A percentile compares a stretch with the other conserved stretches of the same genome.
phyloP scores from a whole-genome alignment of 2,113 vertebrate genomes.

The Nipponia nippon region DNA sequence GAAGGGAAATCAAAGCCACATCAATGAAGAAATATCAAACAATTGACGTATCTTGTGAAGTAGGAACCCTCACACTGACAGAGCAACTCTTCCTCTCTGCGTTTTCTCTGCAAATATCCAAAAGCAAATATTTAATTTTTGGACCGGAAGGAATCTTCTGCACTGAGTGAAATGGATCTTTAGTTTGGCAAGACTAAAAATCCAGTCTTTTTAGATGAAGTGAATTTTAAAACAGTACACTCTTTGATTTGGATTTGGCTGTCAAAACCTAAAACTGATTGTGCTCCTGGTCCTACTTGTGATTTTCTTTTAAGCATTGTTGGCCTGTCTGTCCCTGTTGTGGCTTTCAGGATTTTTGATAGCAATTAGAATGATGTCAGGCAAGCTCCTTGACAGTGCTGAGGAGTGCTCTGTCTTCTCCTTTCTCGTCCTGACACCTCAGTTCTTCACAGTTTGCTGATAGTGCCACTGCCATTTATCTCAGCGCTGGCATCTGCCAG shows the following conservation, averaged over 20 bases:
- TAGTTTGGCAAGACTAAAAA: not conserved
- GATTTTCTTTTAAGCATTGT: not conserved
- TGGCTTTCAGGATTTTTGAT: not conserved
- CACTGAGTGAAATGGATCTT: not conserved
- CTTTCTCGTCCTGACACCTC: constrained; percentile 10
- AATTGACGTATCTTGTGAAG: not conserved
- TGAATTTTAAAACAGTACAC: not conserved
- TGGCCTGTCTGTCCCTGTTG: not conserved
- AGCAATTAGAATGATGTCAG: not conserved
- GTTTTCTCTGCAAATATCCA: not conserved
- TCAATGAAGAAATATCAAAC: not conserved
- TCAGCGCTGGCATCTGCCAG: not conserved
- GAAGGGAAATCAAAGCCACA: not conserved
- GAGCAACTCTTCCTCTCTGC: not conserved
- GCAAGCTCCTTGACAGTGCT: not conserved
- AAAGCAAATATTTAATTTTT: not conserved
- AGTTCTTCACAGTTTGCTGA: not conserved
- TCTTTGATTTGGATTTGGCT: not conserved
- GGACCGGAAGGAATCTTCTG: not conserved
- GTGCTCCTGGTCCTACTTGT: not conserved
- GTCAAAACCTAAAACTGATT: not conserved
- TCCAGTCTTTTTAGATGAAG: not conserved
- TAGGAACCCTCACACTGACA: not conserved
- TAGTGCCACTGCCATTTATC: not conserved
- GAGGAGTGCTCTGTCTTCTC: not conserved